Evolutionary conservation across 2,888 invertebrate genomes (phyloP).

Genomic region (Phasia obesa): DNA sequence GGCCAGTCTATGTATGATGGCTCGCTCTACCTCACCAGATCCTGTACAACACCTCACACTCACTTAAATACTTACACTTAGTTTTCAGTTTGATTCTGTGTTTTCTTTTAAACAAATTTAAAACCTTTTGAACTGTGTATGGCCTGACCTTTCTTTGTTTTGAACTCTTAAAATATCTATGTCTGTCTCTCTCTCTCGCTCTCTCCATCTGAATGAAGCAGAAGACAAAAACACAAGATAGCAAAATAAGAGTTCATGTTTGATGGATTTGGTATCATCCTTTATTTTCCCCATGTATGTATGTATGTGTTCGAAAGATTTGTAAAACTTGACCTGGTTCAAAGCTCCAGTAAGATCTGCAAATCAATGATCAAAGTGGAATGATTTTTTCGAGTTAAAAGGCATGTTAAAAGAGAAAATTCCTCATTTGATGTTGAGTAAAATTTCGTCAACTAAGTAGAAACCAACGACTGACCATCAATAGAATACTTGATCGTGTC

Average conservation of each 20-base stretch:
- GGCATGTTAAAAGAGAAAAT: slow-evolving; percentile 50
- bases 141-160: slow-evolving; percentile 73
- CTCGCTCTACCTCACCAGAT: not conserved
- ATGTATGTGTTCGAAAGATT: slow-evolving; percentile 54
- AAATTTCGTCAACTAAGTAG: slow-evolving; percentile 2
- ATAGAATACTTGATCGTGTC: slow-evolving; percentile 60
- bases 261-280: slow-evolving; percentile 42
- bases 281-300: not conserved
- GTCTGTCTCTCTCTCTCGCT: slow-evolving; percentile 56
- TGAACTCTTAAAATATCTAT: slow-evolving; percentile 72
- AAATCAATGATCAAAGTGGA: slow-evolving; percentile 61
- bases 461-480: slow-evolving; percentile 57
- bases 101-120: slow-evolving; percentile 37
- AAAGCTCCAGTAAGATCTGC: slow-evolving; percentile 42
- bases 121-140: slow-evolving; percentile 74
- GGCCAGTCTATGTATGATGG: slow-evolving; percentile 30
- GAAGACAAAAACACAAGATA: slow-evolving; percentile 16
- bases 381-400: slow-evolving; percentile 28
- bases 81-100: slow-evolving; percentile 69
- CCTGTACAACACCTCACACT: slow-evolving; percentile 20
- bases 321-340: slow-evolving; percentile 50
- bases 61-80: slow-evolving; percentile 62
- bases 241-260: slow-evolving; percentile 47
- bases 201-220: slow-evolving; percentile 19
- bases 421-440: not conserved